These are phyloP conservation scores for Ricordea florida DNA, from an alignment of 92 coral and sea anemone genomes.

Conservation along the genomic window DNA sequence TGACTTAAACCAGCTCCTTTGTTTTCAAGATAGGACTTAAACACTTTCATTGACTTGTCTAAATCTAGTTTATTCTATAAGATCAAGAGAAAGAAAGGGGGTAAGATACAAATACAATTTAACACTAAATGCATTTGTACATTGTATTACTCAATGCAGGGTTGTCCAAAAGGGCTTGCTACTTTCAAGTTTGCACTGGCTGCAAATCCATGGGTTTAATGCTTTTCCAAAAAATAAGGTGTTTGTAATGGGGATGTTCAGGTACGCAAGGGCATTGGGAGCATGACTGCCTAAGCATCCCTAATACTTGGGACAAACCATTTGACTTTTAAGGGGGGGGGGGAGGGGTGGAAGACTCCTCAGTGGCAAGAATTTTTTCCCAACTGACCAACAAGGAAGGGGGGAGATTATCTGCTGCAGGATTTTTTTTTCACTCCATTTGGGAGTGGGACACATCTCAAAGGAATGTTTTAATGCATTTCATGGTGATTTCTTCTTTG, in stretches of 20 bases:
- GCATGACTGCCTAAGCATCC: too few relatives aligned
- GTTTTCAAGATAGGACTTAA: conserved; percentile 88
- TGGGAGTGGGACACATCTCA: conserved; percentile 1
- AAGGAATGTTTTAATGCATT: background rate
- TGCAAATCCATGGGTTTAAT: too few relatives aligned
- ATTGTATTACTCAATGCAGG: too few relatives aligned
- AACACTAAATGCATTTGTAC: too few relatives aligned
- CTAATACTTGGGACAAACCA: too few relatives aligned
- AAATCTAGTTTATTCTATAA: conserved; percentile 65
- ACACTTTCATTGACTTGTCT: conserved; percentile 81
- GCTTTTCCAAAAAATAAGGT: too few relatives aligned
- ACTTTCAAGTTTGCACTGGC: too few relatives aligned
- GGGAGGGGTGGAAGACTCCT: background rate
- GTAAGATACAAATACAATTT: background rate
- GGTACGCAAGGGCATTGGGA: too few relatives aligned
- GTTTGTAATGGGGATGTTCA: too few relatives aligned
- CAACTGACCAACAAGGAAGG: conserved; percentile 9
- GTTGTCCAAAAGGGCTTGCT: too few relatives aligned
- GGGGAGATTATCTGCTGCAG: background rate
- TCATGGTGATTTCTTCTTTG: background rate
- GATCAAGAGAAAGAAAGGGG: background rate
- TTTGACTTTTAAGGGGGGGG: too few relatives aligned
- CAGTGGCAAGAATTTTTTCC: background rate
- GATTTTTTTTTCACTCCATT: background rate
- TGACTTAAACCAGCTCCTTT: conserved; percentile 95